Evolutionary conservation across 2,797 vertebrate species (phyloP), one percentile per base, ranked within the genome.

Genomic region (Peromyscus eremicus): DNA sequence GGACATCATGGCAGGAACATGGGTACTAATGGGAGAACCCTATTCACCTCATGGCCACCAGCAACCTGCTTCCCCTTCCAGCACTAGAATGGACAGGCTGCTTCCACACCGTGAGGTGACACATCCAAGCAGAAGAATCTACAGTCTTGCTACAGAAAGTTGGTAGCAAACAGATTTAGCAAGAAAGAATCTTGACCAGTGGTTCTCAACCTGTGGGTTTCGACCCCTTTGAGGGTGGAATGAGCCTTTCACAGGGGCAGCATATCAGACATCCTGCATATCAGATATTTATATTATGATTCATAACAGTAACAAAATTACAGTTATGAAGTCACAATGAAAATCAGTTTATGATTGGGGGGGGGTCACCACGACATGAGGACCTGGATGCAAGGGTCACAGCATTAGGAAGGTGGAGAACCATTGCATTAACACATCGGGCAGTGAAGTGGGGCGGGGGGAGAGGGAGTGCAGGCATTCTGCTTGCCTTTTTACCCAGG

Each of bases 71-170:
- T 86, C 52, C 11, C 6, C 80, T 34, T 79, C 49, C 60, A 52
- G 71, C 16, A 25, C 81, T 23, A 73, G 92, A 77, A 46, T 0
- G 0, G 43, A 21, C 27, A 32, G 25, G 49, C 40, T 27, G 46
- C 17, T 2, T 1, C 64, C 37, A 23, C 0, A 2, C 62, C 27
- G 0, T 0, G 23, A 77, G 40, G 73, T 4, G 68, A 60, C 10
- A 1, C 43, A 14, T 29, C 76, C 34, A 49, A 89, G n/a, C 19
- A 43, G 70, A 60, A 64, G 62, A 52, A 19, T 34, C 77, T 68
- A 73, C 19, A 16, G 34, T 0, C 6, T 14, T 52, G 49, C 49
- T 52, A 52, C 12, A 52, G 40, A 34, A 76, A 32, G 29, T 27
- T 70, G 70, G 52, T 25, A 37, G 91, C 43, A 90, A 46, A 43